Conservation (phyloP, 2,797 vertebrate genomes). For the Peromyscus melanophrys region DNA sequence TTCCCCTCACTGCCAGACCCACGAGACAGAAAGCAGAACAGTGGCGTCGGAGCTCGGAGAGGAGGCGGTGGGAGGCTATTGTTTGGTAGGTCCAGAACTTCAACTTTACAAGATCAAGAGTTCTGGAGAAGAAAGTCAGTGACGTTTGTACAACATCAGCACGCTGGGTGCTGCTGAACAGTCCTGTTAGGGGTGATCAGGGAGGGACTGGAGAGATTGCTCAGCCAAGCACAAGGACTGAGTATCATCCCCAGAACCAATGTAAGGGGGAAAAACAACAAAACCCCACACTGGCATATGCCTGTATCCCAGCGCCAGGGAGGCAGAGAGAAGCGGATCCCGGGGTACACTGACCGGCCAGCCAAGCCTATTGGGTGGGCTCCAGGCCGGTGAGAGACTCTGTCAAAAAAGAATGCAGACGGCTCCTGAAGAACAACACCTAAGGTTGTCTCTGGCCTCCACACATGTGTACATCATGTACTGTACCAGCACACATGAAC, state of each 20-base stretch:
- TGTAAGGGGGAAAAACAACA: background rate
- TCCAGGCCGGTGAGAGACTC: background rate
- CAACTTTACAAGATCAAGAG: background rate
- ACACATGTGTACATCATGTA: background rate
- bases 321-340: background rate
- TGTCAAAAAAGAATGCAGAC: background rate
- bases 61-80: background rate
- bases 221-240: too few relatives aligned
- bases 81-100: background rate
- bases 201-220: background rate
- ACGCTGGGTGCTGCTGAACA: background rate
- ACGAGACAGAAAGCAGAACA: background rate
- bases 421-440: background rate
- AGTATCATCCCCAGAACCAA: background rate
- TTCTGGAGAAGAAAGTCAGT: background rate
- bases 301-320: background rate
- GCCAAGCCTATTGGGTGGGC: background rate
- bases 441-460: background rate
- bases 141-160: background rate
- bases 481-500: background rate
- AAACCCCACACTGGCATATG: background rate
- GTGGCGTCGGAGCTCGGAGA: background rate
- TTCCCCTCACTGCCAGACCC: background rate
- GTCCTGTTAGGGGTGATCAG: background rate
- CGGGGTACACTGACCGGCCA: too few relatives aligned